Base-by-base conservation (phyloP, 2,797 vertebrate genomes). In the Ataeniobius toweri region DNA sequence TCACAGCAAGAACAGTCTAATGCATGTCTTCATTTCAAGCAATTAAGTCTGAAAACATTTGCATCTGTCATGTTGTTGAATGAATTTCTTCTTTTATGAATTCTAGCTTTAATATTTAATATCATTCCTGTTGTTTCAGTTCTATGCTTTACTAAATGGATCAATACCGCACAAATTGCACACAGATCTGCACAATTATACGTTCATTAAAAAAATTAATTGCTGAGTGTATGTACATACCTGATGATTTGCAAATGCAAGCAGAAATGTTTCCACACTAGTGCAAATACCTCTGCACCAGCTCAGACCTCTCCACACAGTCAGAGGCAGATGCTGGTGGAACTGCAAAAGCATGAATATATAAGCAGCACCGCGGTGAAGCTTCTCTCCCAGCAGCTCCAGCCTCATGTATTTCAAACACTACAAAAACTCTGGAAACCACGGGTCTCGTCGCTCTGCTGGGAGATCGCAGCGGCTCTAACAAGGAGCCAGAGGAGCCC, bases 401-500 rank as follows among this genome's bases (percentile, higher is more conserved):
- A 73, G 78, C 88, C 86, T 91, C 89, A 86, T 92, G 88, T 91
- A 91, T 89, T 90, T 90, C 86, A 90, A 90, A 87, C 81, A 88
- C 83, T 76, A 80, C 63, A 87, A 83, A 86, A 87, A 86, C 80
- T 89, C 68, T 90, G 86, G 83, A 83, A 86, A 84, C 86, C 81
- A 86, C n/a, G 71, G 68, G 79, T 41, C 75, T 80, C 59, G 72
- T 5, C 3, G 18, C 74, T 85, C 67, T 20, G 1, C 80, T 26
- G 83, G 80, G 89, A 77, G 16, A 78, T 44, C n/a, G 53, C 80
- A 36, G 78, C 74, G 3, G 72, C 87, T 5, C 83, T 91, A 90
- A 92, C 86, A 78, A 90, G 87, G 78, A 87, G 73, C 71, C 86
- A 51, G 61, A 86, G 81, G 82, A 81, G 72, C 80, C 48, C n/a